Evolutionary conservation across 53 echinoderm and acorn worm genomes (phyloP), one percentile per base, ranked within the genome.

Genomic region (Temnopleurus reevesii): DNA sequence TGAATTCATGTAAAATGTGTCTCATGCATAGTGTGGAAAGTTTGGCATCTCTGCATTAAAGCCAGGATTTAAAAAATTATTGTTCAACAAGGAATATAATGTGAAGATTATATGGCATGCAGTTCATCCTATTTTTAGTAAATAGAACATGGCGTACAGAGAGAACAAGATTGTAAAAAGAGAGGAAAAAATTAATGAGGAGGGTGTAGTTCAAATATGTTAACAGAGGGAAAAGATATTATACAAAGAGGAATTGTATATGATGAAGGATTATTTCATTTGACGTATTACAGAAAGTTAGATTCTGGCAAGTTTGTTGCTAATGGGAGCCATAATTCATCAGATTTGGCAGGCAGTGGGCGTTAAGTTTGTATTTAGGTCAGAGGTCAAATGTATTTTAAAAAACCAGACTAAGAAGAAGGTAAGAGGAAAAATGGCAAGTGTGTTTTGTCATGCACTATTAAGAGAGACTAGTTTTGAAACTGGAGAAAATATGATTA

Each of bases 341-440:
- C 27, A 15, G 5, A 15, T 27, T 77, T 77, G 79, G 3, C 79
- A 77, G 49, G 23, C 26, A 28, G 79, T 77, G 79, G 79, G 79
- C 46, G 79, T 77, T 27, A 15, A 15, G 29, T 77, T 47, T 47
- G 28, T 12, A 49, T 5, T 12, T 25, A 41, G 79, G 79, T 34
- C 79, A 77, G 49, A 46, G 46, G 79, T 49, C 79, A 77, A 77
- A 77, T 46, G 8, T 46, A 77, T 47, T 46, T 77, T n/a, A 45
- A 77, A 77, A 47, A 9, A 47, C 49, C 45, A 8, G 28, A 7
- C 12, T 0, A 28, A 77, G 49, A 47, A 77, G 43, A 47, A 49
- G 27, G 41, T 24, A 17, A 8, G 17, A 26, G 1, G 49, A 49
- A 47, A 4, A 77, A 1, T 46, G 79, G 41, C 49, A 77, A 29